phyloP scores from a whole-genome alignment of 1,140 invertebrate genomes.

The Zaprionus nigranus region DNA sequence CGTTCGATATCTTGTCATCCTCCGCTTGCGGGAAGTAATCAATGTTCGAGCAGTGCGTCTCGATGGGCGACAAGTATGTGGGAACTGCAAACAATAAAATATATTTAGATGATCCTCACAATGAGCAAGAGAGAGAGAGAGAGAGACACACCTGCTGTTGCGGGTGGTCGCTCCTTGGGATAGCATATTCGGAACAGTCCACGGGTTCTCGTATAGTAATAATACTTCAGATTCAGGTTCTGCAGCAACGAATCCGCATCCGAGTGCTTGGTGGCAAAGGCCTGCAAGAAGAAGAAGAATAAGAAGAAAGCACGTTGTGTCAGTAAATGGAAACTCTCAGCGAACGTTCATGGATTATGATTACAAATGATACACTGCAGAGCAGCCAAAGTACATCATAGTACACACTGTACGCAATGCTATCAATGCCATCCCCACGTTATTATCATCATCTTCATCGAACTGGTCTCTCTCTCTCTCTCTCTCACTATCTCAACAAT shows the following conservation, averaged over 20 bases:
- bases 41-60: constrained; percentile 97
- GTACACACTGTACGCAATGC: background rate
- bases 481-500: constrained; percentile 5
- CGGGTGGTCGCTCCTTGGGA: constrained; percentile 92
- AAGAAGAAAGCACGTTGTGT: constrained; percentile 1
- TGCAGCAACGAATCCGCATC: constrained; percentile 90
- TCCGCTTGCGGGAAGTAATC: constrained; percentile 90
- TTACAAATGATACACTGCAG: constrained; percentile 3
- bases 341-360: background rate
- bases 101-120: background rate
- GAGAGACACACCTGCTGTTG: constrained; percentile 87
- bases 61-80: constrained; percentile 95
- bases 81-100: constrained; percentile 88
- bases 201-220: constrained; percentile 93
- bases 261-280: constrained; percentile 89
- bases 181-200: constrained; percentile 96
- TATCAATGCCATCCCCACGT: constrained; percentile 10
- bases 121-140: no score
- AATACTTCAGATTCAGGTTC: constrained; percentile 92
- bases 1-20: constrained; percentile 79
- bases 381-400: background rate
- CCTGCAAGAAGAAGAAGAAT: constrained; percentile 85
- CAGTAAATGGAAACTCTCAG: background rate
- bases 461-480: constrained; percentile 5
- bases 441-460: background rate